A percentile compares a stretch with the other conserved stretches of the same genome.
phyloP scores from a whole-genome alignment of 2,888 invertebrate genomes.

The Pantelozetes paolii region DNA sequence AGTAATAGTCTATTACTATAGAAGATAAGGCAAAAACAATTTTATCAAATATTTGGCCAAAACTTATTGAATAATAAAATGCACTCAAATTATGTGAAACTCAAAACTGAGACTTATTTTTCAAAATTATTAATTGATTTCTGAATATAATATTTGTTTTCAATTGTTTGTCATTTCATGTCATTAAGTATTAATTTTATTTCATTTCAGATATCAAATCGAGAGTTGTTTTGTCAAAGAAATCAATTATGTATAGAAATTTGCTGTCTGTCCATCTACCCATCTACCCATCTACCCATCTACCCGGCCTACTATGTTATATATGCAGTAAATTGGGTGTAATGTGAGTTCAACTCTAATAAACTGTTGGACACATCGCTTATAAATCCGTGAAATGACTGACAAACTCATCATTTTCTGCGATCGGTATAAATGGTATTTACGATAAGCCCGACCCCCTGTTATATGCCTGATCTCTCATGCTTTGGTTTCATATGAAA shows the following conservation, averaged over 20 bases:
- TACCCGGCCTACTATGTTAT: too few relatives aligned
- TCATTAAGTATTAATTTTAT: too few relatives aligned
- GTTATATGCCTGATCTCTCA: slow-evolving; percentile 18
- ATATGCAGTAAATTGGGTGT: neutral
- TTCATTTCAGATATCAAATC: too few relatives aligned
- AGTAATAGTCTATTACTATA: too few relatives aligned
- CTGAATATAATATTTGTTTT: neutral
- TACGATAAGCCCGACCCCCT: slow-evolving; percentile 7
- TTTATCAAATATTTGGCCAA: neutral
- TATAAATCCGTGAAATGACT: slow-evolving; percentile 12
- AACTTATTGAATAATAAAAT: too few relatives aligned
- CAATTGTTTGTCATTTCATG: too few relatives aligned
- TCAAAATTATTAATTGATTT: neutral
- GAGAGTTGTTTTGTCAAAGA: too few relatives aligned
- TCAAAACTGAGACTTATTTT: neutral
- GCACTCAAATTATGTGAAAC: too few relatives aligned
- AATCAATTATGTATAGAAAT: too few relatives aligned
- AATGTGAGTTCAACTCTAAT: neutral
- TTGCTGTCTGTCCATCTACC: too few relatives aligned
- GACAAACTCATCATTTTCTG: slow-evolving; percentile 10
- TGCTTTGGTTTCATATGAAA: slow-evolving; percentile 25
- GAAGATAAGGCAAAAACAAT: slow-evolving; percentile 5
- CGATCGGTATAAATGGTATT: slow-evolving; percentile 27
- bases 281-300: too few relatives aligned
- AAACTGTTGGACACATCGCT: neutral